These are phyloP conservation scores for Drosophila quasianomalipes DNA, from an alignment of 2,888 invertebrate genomes.

Conservation along the genomic window DNA sequence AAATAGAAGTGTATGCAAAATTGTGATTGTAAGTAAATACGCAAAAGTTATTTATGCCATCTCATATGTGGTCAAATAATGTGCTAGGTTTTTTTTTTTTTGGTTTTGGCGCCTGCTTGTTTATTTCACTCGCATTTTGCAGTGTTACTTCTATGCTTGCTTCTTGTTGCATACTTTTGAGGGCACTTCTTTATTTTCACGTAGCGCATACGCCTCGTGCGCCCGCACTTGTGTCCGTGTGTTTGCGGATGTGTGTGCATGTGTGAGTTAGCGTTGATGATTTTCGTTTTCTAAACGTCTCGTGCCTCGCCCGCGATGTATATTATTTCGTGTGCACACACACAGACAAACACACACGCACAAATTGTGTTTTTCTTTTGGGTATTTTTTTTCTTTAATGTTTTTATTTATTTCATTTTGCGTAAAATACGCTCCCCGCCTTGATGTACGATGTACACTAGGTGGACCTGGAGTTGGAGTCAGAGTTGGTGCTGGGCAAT, in stretches of 20 bases:
- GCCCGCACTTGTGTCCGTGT: neutral
- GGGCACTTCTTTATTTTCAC: constrained; percentile 66
- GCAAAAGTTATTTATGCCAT: neutral
- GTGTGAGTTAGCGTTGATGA: constrained; percentile 52
- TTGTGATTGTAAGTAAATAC: neutral
- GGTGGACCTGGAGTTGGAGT: constrained; percentile 19
- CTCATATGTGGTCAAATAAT: neutral
- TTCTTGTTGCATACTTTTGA: constrained; percentile 55
- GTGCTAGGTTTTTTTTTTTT: no score
- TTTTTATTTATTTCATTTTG: constrained; percentile 62
- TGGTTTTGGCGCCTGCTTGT: constrained; percentile 6
- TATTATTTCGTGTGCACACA: constrained; percentile 58
- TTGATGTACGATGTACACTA: constrained; percentile 61
- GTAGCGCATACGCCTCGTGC: constrained; percentile 54
- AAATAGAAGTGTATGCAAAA: neutral
- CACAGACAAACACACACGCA: constrained; percentile 14
- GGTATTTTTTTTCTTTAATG: constrained; percentile 23
- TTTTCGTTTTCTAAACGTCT: constrained; percentile 43
- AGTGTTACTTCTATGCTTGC: constrained; percentile 20
- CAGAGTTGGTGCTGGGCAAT: constrained; percentile 43
- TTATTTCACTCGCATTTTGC: constrained; percentile 33
- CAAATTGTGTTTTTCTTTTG: constrained; percentile 27
- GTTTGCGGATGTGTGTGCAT: constrained; percentile 5
- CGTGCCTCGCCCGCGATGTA: constrained; percentile 41
- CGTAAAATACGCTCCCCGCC: constrained; percentile 67